Conservation (phyloP, 2,797 vertebrate genomes). For the Labeo calbasu region DNA sequence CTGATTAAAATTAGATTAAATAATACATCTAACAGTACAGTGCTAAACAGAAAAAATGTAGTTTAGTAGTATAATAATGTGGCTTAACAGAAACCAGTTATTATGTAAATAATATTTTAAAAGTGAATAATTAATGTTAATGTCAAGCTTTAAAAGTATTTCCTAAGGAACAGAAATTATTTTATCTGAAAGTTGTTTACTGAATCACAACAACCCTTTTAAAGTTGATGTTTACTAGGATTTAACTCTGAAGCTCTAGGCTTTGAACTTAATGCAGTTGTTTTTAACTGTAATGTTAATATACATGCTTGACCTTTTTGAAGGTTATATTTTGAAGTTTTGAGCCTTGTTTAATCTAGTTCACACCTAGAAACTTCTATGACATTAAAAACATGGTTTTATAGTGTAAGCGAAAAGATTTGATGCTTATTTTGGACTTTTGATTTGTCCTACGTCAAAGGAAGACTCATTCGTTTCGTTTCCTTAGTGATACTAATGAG, state of each 20-base stretch:
- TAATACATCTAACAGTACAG: not conserved
- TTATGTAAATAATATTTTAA: not conserved
- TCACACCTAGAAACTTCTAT: not conserved
- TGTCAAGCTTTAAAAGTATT: not conserved
- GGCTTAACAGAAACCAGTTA: not conserved
- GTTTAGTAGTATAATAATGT: not conserved
- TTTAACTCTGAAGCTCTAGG: not conserved
- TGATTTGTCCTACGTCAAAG: constrained; percentile 56
- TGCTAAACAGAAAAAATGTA: not conserved
- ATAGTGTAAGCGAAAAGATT: constrained; percentile 24
- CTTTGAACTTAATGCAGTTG: constrained; percentile 8
- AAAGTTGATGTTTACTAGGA: not conserved
- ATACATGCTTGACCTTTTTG: constrained; percentile 26
- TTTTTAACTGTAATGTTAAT: constrained; percentile 7
- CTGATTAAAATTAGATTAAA: not conserved
- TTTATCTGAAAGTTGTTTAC: not conserved
- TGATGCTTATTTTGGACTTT: constrained; percentile 58
- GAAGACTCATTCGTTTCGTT: constrained; percentile 50
- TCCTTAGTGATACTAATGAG: constrained; percentile 64
- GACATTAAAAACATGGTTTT: not conserved
- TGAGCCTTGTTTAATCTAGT: not conserved
- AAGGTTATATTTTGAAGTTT: constrained; percentile 9
- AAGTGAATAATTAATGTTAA: not conserved
- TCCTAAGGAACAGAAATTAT: not conserved
- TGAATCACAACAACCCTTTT: not conserved